Evolutionary conservation across 2,113 vertebrate species (phyloP), one percentile per base, ranked within the genome.

Genomic region (Phylloscopus trochilus): DNA sequence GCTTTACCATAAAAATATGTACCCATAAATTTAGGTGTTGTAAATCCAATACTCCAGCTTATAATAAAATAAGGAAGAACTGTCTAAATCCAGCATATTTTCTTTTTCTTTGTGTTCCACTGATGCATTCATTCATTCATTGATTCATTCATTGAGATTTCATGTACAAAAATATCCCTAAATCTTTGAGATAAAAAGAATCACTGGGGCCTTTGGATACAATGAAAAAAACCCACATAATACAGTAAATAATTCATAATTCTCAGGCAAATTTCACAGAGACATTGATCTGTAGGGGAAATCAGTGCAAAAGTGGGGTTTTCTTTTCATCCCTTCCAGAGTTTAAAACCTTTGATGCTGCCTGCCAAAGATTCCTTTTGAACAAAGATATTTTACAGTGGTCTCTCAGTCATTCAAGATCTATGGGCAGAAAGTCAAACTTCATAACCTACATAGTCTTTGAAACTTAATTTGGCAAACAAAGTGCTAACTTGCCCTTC

Each of bases 401-500:
- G 83, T 66, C 74, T 93, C 87, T 96, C 97, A 96, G 94, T 98
- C 96, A 97, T 68, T 96, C 84, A 93, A 96, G 80, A 97, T 96
- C 96, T 94, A 92, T 13, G 11, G 90, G 55, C 88, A 97, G 87
- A 94, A 96, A 97, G 95, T 95, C 92, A 96, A 96, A 95, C 87
- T 97, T 96, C 77, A 92, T 96, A 97, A 97, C 92, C 92, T 95
- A 90, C 74, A 90, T 4, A 87, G 86, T 95, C 96, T 97, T 97
- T 98, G 96, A 97, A 98, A 97, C 91, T 97, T 96, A 97, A 97
- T 97, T 97, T 98, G 97, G 97, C 96, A 97, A 96, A 95, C 90
- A 89, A 97, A 96, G 90, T 94, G 92, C 96, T 97, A 97, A 93
- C 94, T 92, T 93, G 94, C 14, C 43, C 90, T 96, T 97, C 92